phyloP scores from a whole-genome alignment of 2,888 invertebrate species.

The Athetis lepigone region DNA sequence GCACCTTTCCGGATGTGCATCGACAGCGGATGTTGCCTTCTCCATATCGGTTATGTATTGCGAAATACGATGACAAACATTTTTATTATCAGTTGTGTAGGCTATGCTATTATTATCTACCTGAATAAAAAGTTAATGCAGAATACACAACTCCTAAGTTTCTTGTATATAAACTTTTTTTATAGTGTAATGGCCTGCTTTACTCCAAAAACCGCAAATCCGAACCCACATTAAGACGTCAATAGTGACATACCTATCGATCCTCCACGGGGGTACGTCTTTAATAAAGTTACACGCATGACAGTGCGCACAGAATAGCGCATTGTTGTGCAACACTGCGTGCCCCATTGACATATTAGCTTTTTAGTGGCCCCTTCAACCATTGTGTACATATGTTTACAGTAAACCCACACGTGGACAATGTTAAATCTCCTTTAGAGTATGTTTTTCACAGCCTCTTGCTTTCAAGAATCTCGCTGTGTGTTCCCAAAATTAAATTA shows the following conservation, averaged over 20 bases:
- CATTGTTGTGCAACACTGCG: slow-evolving; percentile 84
- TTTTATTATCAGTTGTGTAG: slow-evolving; percentile 41
- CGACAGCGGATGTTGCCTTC: slow-evolving; percentile 84
- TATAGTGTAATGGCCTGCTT: slow-evolving; percentile 31
- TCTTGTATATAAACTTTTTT: slow-evolving; percentile 37
- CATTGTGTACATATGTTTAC: slow-evolving; percentile 74
- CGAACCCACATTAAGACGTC: slow-evolving; percentile 63
- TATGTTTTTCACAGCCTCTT: slow-evolving; percentile 51
- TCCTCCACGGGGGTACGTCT: slow-evolving; percentile 81
- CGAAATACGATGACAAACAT: slow-evolving; percentile 64
- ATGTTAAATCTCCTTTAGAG: slow-evolving; percentile 46
- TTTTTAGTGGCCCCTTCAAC: slow-evolving; percentile 78
- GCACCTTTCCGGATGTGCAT: slow-evolving; percentile 89
- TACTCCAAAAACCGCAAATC: slow-evolving; percentile 58
- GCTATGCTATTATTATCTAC: background rate
- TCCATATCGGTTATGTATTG: slow-evolving; percentile 70
- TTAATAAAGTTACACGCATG: slow-evolving; percentile 87
- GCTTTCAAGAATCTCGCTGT: slow-evolving; percentile 58
- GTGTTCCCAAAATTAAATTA: slow-evolving; percentile 70
- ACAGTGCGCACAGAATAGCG: slow-evolving; percentile 75
- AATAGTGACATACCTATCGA: slow-evolving; percentile 78
- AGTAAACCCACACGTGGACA: slow-evolving; percentile 69
- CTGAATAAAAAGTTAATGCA: background rate
- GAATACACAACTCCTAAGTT: slow-evolving; percentile 12
- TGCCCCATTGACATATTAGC: slow-evolving; percentile 85